phyloP scores from a whole-genome alignment of 1,140 invertebrate genomes.

The Drosophila ficusphila region DNA sequence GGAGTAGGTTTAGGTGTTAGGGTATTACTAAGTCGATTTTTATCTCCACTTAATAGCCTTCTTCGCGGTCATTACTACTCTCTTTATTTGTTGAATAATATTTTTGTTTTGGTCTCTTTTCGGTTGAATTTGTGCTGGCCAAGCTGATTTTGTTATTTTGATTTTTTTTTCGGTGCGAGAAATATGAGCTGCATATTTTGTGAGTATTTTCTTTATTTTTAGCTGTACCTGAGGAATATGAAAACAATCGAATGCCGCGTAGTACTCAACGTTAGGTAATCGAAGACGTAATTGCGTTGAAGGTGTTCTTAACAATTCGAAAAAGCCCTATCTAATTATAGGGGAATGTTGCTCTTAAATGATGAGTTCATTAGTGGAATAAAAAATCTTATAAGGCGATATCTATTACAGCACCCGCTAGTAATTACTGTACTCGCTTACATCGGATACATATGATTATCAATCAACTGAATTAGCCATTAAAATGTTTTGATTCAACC shows the following conservation, averaged over 20 bases:
- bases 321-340: constrained; percentile 15
- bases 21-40: constrained; percentile 24
- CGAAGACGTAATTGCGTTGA: constrained; percentile 20
- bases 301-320: constrained; percentile 18
- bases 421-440: constrained; percentile 18
- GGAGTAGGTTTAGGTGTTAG: constrained; percentile 1
- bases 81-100: constrained; percentile 41
- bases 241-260: constrained; percentile 53
- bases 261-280: constrained; percentile 50
- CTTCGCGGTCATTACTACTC: constrained; percentile 38
- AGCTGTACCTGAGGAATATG: constrained; percentile 40
- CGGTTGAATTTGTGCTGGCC: constrained; percentile 29
- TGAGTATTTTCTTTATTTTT: constrained; percentile 49
- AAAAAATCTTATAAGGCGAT: neutral
- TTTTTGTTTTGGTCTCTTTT: constrained; percentile 49
- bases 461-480: constrained; percentile 44
- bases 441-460: constrained; percentile 18
- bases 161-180: constrained; percentile 23
- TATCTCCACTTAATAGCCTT: constrained; percentile 19
- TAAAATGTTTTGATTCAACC: constrained; percentile 26
- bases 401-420: neutral
- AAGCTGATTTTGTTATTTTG: constrained; percentile 38
- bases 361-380: constrained; percentile 11
- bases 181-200: constrained; percentile 66
- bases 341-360: neutral